Evolutionary conservation across 2,888 invertebrate species (phyloP).

Genomic region (Unio delphinus): DNA sequence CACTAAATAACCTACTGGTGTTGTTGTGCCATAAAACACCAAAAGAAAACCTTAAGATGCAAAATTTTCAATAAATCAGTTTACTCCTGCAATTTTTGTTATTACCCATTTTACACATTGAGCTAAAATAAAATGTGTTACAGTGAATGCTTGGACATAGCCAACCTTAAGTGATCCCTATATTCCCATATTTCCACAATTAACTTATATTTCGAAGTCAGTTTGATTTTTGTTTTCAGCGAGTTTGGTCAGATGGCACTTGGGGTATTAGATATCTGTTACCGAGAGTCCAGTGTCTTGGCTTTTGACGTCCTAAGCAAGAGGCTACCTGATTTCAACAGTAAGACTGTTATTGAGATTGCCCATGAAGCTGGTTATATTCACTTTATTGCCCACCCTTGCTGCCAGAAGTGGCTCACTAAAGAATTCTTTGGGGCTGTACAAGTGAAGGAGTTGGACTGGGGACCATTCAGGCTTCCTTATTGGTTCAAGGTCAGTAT

Average conservation of each 20-base stretch:
- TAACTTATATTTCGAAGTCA: neutral
- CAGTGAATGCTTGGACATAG: too few species aligned
- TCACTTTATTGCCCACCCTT: slow-evolving; percentile 73
- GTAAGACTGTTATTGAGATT: slow-evolving; percentile 69
- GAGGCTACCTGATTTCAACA: slow-evolving; percentile 68
- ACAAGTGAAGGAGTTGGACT: slow-evolving; percentile 66
- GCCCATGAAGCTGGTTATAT: slow-evolving; percentile 70
- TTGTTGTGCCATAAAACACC: too few species aligned
- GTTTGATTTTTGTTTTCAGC: slow-evolving; percentile 30
- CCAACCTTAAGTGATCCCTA: too few species aligned
- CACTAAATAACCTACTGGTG: too few species aligned
- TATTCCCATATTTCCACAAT: slow-evolving; percentile 1
- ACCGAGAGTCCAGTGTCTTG: slow-evolving; percentile 58
- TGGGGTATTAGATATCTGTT: slow-evolving; percentile 67
- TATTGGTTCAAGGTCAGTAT: slow-evolving; percentile 66
- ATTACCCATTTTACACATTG: too few species aligned
- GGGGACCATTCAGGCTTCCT: slow-evolving; percentile 64
- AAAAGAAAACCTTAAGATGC: too few species aligned
- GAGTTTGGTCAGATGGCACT: slow-evolving; percentile 69
- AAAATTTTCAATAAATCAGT: too few species aligned
- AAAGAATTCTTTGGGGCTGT: slow-evolving; percentile 70
- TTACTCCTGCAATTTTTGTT: too few species aligned
- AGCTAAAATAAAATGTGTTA: too few species aligned
- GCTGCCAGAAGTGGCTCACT: slow-evolving; percentile 74
- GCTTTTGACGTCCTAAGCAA: slow-evolving; percentile 68